phyloP scores from a whole-genome alignment of 2,797 vertebrate species.

The Lates japonicus region DNA sequence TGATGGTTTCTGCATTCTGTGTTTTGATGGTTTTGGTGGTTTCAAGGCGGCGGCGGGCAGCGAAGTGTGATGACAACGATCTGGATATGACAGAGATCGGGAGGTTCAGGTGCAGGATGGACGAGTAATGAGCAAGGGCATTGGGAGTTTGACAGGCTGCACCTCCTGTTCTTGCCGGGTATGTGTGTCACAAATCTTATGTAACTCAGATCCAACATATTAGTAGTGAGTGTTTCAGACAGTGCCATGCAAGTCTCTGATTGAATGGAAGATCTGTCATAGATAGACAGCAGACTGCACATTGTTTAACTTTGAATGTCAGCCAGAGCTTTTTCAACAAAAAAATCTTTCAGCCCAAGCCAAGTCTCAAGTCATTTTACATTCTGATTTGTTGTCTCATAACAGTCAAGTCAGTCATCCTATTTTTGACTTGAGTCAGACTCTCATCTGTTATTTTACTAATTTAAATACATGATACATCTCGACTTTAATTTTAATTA shows the following conservation, averaged over 20 bases:
- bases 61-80: constrained; percentile 20
- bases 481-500: not conserved
- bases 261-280: constrained; percentile 11
- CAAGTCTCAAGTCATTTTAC: not conserved
- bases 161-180: constrained; percentile 95
- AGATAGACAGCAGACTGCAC: not conserved
- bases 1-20: too few species aligned
- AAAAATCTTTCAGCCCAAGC: not conserved
- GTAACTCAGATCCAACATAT: constrained; percentile 13
- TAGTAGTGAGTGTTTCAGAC: constrained; percentile 8
- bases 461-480: not conserved
- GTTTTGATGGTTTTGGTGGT: too few species aligned
- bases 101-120: constrained; percentile 93
- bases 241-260: not conserved
- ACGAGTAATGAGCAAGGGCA: constrained; percentile 90
- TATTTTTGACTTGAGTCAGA: not conserved
- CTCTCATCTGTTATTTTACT: not conserved
- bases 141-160: constrained; percentile 97
- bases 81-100: constrained; percentile 74
- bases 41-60: too few species aligned
- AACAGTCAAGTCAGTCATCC: not conserved
- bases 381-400: not conserved
- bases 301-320: not conserved
- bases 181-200: constrained; percentile 45
- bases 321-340: not conserved